Evolutionary conservation across 2,113 vertebrate species (phyloP).

Genomic region (Rattus norvegicus): DNA sequence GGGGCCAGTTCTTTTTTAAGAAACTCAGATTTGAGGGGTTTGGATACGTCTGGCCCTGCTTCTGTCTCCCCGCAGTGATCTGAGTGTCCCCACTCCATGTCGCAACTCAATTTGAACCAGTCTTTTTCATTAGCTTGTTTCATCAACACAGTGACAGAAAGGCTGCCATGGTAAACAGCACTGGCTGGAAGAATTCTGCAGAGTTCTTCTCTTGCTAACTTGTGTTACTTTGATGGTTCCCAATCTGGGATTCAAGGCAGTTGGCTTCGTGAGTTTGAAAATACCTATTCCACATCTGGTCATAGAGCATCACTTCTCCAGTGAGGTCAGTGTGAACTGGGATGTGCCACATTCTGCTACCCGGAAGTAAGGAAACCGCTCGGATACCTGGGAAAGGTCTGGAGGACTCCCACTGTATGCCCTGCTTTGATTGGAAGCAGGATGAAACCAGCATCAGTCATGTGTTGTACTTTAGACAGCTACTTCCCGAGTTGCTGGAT

Average conservation of each 20-base stretch:
- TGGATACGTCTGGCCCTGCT: background rate
- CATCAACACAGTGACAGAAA: background rate
- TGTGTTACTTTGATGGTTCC: background rate
- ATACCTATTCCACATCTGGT: background rate
- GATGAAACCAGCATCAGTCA: constrained; percentile 74
- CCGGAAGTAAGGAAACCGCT: constrained; percentile 20
- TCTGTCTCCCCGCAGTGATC: background rate
- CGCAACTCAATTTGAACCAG: background rate
- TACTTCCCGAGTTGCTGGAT: constrained; percentile 79
- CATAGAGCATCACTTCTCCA: background rate
- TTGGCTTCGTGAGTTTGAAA: background rate
- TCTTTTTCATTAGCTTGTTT: background rate
- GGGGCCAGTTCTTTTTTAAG: background rate
- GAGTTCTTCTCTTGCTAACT: background rate
- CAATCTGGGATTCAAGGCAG: background rate
- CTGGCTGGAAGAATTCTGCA: background rate
- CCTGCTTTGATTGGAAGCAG: constrained; percentile 67
- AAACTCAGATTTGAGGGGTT: background rate
- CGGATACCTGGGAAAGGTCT: constrained; percentile 45
- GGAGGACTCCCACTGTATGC: background rate
- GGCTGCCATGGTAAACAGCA: background rate
- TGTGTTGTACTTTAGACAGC: constrained; percentile 76
- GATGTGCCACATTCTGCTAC: background rate
- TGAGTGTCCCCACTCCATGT: background rate
- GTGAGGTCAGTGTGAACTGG: background rate